Conservation (phyloP, 2,113 vertebrate species). For the Falco punctatus region DNA sequence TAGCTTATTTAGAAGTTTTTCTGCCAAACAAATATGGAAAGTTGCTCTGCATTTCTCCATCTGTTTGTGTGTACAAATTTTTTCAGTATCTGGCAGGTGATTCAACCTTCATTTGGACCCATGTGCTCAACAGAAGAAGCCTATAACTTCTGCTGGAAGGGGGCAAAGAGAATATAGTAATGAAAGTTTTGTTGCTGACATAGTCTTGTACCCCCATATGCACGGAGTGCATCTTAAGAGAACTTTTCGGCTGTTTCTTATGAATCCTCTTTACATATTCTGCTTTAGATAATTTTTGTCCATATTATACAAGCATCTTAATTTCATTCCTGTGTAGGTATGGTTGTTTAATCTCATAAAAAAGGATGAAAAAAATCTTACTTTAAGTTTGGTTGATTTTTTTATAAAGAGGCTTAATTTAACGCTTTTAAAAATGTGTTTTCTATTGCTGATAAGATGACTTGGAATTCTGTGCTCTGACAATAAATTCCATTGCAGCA, state of each 20-base stretch:
- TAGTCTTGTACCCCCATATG: background rate
- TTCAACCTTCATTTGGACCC: conserved; percentile 6
- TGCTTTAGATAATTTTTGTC: background rate
- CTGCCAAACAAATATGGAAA: conserved; percentile 57
- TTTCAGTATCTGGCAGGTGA: conserved; percentile 34
- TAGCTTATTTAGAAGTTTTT: conserved; percentile 61
- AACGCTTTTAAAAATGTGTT: background rate
- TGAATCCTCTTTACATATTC: background rate
- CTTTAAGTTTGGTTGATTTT: background rate
- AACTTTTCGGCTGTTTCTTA: background rate
- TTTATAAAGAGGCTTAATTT: background rate
- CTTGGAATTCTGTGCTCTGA: background rate
- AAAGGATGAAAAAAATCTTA: background rate
- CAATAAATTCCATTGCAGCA: background rate
- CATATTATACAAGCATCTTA: background rate
- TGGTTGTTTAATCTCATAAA: background rate
- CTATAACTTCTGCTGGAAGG: conserved; percentile 19
- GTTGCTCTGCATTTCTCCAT: conserved; percentile 54
- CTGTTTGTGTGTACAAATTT: background rate
- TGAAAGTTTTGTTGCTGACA: background rate
- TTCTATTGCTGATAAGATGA: background rate
- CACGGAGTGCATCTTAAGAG: background rate
- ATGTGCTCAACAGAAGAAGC: conserved; percentile 12
- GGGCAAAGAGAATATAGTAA: background rate
- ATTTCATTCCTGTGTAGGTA: background rate